Conservation (phyloP, 2,888 invertebrate genomes). For the Cylindroiulus punctatus region DNA sequence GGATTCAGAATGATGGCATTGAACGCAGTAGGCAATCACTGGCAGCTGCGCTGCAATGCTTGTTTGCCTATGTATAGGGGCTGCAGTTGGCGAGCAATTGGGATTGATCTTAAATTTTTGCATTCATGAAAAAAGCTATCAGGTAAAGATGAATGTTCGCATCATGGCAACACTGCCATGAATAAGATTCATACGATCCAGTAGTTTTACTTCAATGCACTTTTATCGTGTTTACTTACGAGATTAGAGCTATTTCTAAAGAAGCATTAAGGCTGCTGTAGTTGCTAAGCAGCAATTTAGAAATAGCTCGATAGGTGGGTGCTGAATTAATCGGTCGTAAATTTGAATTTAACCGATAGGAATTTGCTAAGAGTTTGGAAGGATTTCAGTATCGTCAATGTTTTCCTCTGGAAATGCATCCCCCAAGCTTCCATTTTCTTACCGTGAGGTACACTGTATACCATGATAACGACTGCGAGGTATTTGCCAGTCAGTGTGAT, state of each 20-base stretch:
- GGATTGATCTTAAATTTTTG: no score
- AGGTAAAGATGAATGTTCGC: no score
- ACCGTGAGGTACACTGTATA: background rate
- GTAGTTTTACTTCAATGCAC: background rate
- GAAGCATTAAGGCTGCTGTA: background rate
- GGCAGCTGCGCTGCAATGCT: background rate
- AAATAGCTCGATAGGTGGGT: background rate
- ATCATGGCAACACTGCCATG: background rate
- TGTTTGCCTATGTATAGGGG: background rate
- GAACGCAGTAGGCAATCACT: background rate
- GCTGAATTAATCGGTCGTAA: background rate
- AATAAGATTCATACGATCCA: background rate
- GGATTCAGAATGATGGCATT: no score
- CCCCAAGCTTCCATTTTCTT: background rate
- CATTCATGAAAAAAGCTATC: no score
- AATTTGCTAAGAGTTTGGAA: background rate
- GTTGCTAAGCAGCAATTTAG: background rate
- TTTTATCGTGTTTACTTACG: background rate
- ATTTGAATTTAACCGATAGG: background rate
- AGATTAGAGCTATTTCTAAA: background rate
- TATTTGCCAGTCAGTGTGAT: slow-evolving; percentile 9
- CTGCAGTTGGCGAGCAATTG: background rate
- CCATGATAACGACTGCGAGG: background rate
- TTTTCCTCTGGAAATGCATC: no score
- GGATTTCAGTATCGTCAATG: no score